A percentile compares a stretch with the other conserved stretches of the same genome.
phyloP scores from a whole-genome alignment of 2,797 vertebrate species.

The Cyclura pinguis region DNA sequence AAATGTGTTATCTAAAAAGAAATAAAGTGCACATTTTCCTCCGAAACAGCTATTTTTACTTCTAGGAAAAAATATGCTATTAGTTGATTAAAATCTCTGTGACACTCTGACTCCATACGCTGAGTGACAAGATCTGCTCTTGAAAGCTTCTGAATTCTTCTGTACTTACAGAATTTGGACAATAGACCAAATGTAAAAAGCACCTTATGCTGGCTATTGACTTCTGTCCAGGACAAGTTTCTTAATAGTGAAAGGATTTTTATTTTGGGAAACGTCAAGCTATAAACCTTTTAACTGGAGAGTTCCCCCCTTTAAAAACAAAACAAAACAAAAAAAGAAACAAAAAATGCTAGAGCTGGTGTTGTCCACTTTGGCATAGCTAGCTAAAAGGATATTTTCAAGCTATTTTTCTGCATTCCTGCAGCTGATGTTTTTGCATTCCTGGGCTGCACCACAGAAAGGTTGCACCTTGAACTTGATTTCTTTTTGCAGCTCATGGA shows the following conservation, averaged over 20 bases:
- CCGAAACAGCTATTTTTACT: not conserved
- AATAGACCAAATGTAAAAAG: not conserved
- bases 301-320: not conserved
- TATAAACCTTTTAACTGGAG: not conserved
- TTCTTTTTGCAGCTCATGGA: constrained; percentile 52
- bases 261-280: constrained; percentile 27
- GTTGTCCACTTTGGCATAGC: not conserved
- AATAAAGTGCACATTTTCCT: not conserved
- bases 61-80: not conserved
- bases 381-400: constrained; percentile 23
- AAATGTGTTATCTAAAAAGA: not conserved
- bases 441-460: constrained; percentile 34
- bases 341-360: not conserved
- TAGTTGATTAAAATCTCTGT: not conserved
- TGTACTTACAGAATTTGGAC: accelerated
- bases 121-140: not conserved
- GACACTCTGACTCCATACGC: not conserved
- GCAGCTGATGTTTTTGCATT: not conserved
- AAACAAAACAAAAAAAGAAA: not conserved
- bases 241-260: constrained; percentile 17
- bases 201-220: constrained; percentile 4
- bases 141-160: not conserved
- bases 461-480: constrained; percentile 13
- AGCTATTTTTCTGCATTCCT: too few species aligned
- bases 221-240: not conserved